Evolutionary conservation across 2,797 vertebrate genomes (phyloP), one percentile per base, ranked within the genome.

Genomic region (Chrosomus eos): DNA sequence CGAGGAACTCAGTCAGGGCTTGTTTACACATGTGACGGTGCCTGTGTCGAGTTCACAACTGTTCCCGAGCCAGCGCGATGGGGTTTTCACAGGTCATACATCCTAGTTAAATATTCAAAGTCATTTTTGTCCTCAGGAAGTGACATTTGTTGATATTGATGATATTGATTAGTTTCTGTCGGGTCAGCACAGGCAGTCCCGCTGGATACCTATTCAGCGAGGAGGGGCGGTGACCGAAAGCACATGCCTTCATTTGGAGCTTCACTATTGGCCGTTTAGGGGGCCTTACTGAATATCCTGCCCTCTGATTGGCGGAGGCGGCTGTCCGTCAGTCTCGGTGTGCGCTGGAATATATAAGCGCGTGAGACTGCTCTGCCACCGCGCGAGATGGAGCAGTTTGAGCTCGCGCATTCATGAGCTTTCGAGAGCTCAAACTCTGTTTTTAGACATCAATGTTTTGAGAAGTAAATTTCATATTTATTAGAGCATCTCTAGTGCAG

Each of bases 1-100:
- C 26, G 40, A 76, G 19, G 1, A 55, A 68, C 73, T 64, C 66
- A 40, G n/a, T 43, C 70, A 21, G 75, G 64, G 48, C 74, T 88
- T 88, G 85, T 90, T 90, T 89, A 90, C 89, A 86, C 80, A 84
- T 73, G 77, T 26, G 66, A 62, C 70, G 19, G 73, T 84, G 88
- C 66, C 87, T 85, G 14, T 16, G 38, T 48, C 82, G 68, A 83
- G 70, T 51, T 86, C 5, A 19, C 7, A 4, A 45, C 48, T 51
- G 48, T 18, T 19, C 5, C 18, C 11, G 14, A 80, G 53, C 36
- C 21, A 76, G 7, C 74, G n/a, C 23, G 16, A 43, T 48, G 14
- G n/a, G 13, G 19, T 31, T 18, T 72, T 33, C 58, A 31, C 2
- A 31, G 14, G 14, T 48, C 31, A 60, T n/a, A 3, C 1, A 23